Evolutionary conservation across 2,113 vertebrate species (phyloP).

Genomic region (Cynocephalus volans): DNA sequence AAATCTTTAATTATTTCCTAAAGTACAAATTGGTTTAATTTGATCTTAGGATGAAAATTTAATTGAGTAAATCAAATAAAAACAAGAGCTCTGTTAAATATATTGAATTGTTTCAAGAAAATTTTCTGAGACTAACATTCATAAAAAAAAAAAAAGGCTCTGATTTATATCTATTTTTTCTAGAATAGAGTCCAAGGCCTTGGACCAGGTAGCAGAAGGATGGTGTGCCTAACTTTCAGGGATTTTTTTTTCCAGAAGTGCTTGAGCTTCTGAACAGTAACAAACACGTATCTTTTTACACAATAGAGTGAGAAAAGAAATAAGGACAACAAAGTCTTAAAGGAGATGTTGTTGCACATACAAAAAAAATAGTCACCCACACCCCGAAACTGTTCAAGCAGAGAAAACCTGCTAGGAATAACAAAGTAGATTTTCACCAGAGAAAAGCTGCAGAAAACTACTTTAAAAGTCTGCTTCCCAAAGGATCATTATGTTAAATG

Average conservation of each 20-base stretch:
- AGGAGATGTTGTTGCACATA: conserved; percentile 63
- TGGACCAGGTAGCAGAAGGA: not conserved
- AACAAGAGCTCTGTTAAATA: not conserved
- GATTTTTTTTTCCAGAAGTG: conserved; percentile 37
- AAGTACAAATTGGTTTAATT: not conserved
- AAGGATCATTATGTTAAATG: conserved; percentile 76
- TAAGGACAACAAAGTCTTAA: conserved; percentile 69
- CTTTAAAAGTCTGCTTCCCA: conserved; percentile 77
- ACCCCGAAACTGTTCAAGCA: conserved; percentile 77
- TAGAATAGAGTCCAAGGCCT: not conserved
- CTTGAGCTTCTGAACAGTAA: conserved; percentile 45
- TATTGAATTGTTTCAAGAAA: not conserved
- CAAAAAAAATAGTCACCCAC: conserved; percentile 78
- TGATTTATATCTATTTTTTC: not conserved
- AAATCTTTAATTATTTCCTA: not conserved
- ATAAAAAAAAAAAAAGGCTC: not conserved
- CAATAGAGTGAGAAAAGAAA: conserved; percentile 10
- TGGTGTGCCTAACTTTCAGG: not conserved
- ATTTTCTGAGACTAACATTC: not conserved
- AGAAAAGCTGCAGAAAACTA: conserved; percentile 79
- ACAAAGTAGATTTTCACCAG: conserved; percentile 79
- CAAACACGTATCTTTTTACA: conserved; percentile 68
- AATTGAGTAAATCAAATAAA: not conserved
- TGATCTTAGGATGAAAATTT: not conserved
- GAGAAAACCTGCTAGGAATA: conserved; percentile 77